These are phyloP conservation scores for Capreolus pygargus DNA, from an alignment of 2,113 vertebrate genomes.

Conservation along the genomic window DNA sequence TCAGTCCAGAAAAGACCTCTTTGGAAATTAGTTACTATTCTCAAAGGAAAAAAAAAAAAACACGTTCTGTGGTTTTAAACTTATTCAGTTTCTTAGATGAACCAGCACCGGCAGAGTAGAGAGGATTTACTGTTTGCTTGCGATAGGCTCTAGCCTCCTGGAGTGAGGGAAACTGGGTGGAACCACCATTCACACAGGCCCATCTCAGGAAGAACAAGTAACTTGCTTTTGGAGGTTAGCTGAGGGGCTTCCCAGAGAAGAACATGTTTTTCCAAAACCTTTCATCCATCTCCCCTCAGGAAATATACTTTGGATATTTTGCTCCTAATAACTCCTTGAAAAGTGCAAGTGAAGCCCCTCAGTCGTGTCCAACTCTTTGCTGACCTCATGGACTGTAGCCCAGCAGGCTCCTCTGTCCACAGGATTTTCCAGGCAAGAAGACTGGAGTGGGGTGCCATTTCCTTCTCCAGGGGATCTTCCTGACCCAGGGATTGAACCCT, in stretches of 20 bases:
- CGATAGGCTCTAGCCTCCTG: background rate
- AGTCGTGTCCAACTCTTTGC: background rate
- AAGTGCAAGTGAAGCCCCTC: background rate
- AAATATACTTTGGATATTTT: background rate
- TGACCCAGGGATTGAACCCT: background rate
- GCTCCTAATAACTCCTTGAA: background rate
- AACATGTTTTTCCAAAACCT: background rate
- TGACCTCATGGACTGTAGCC: background rate
- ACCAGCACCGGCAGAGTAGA: background rate
- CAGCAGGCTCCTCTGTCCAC: background rate
- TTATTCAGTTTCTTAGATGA: background rate
- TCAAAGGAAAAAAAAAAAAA: background rate
- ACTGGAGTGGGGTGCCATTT: background rate
- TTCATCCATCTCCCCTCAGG: background rate
- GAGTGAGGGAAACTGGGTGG: accelerated
- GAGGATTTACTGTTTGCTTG: background rate
- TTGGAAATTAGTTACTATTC: constrained; percentile 3
- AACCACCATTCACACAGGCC: accelerated
- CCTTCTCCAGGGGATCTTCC: background rate
- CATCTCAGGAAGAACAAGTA: background rate
- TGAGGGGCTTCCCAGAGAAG: background rate
- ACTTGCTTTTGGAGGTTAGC: background rate
- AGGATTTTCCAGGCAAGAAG: background rate
- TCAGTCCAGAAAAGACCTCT: background rate
- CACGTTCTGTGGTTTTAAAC: background rate